Evolutionary conservation across 2,888 invertebrate species (phyloP).

Genomic region (Fissipunctia ypsillon): DNA sequence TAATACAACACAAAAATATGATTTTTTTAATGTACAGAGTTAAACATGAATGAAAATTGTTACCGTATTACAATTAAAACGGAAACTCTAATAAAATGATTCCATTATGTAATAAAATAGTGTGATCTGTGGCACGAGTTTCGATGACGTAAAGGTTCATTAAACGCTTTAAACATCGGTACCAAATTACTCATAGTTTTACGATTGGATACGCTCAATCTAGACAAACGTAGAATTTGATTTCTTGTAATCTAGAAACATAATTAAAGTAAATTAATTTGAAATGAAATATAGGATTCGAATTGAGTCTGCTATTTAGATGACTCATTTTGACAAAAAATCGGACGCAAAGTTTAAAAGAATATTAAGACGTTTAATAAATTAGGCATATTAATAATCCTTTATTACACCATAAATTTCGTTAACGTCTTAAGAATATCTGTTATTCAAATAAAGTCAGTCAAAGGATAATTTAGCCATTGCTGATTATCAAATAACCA

Average conservation of each 20-base stretch:
- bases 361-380: not conserved
- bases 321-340: not conserved
- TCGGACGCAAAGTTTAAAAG: no score
- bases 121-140: constrained; percentile 24
- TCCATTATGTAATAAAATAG: not conserved
- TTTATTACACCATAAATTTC: not conserved
- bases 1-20: not conserved
- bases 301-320: constrained; percentile 2
- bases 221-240: constrained; percentile 55
- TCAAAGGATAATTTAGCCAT: not conserved
- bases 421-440: not conserved
- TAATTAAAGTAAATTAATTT: constrained; percentile 47
- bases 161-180: constrained; percentile 40
- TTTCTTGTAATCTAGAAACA: constrained; percentile 45
- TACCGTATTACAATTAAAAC: constrained; percentile 29
- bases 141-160: constrained; percentile 40
- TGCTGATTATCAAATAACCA: not conserved
- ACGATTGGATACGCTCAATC: constrained; percentile 62
- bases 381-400: not conserved
- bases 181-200: constrained; percentile 56
- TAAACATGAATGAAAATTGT: not conserved
- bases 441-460: not conserved
- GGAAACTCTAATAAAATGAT: constrained; percentile 1
- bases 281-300: constrained; percentile 29
- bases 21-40: not conserved